A percentile compares a stretch with the other conserved stretches of the same genome.
Conservation (phyloP, 2,888 invertebrate species). For the Melinopterus prodromus region DNA sequence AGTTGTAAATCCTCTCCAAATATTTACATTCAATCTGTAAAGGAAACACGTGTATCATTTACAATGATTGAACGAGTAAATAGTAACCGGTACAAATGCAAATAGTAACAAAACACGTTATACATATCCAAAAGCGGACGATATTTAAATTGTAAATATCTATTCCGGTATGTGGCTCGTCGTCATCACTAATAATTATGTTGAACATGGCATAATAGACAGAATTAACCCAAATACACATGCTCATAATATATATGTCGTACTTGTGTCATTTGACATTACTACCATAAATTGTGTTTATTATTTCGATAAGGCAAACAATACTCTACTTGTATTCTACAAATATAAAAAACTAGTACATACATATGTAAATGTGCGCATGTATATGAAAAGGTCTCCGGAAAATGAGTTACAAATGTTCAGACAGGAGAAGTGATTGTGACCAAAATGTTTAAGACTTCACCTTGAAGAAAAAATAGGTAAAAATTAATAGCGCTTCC, state of each 20-base stretch:
- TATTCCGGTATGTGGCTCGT: background rate
- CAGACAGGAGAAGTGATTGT: no score
- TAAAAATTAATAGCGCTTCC: no score
- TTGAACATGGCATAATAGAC: background rate
- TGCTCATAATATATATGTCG: background rate
- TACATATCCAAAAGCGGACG: background rate
- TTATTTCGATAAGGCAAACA: background rate
- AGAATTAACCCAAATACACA: background rate
- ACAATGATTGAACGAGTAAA: background rate
- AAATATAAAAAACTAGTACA: no score
- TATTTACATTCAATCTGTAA: background rate
- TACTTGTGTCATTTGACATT: background rate
- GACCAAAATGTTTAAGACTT: no score
- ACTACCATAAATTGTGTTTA: background rate
- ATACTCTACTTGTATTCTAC: background rate
- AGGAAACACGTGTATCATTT: background rate
- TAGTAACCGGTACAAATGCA: background rate
- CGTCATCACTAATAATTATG: background rate
- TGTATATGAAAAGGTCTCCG: no score
- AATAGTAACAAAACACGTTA: background rate
- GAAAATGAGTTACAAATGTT: no score
- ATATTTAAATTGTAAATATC: background rate
- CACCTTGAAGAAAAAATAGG: no score
- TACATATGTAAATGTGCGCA: no score
- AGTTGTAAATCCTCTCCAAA: background rate